Evolutionary conservation across 2,113 vertebrate species (phyloP).

Genomic region (Thalassoma bifasciatum): DNA sequence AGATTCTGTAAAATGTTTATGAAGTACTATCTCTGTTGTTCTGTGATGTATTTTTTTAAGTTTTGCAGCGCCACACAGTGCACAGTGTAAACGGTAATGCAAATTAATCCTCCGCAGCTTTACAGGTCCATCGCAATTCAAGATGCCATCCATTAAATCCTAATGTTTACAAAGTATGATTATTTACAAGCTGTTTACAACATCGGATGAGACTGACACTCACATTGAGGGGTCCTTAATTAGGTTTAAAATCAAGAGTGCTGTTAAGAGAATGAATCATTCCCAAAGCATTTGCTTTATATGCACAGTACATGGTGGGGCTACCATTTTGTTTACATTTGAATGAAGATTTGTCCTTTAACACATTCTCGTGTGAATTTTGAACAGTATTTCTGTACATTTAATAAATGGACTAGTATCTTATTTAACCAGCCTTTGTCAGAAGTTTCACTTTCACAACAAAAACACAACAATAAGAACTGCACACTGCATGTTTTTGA

Average conservation of each 20-base stretch:
- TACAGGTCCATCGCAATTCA: constrained; percentile 46
- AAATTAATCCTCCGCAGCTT: constrained; percentile 48
- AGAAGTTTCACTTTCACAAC: constrained; percentile 40
- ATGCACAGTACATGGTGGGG: constrained; percentile 37
- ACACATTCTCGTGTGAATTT: constrained; percentile 76
- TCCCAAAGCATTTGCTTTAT: constrained; percentile 56
- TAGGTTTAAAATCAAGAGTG: constrained; percentile 57
- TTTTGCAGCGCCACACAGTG: constrained; percentile 54
- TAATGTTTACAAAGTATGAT: constrained; percentile 68
- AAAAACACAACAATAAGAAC: neutral
- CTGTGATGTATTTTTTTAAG: constrained; percentile 67
- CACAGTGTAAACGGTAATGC: constrained; percentile 51
- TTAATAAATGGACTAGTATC: constrained; percentile 82
- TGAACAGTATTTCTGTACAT: constrained; percentile 81
- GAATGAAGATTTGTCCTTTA: constrained; percentile 61
- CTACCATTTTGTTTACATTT: constrained; percentile 76
- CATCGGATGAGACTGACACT: constrained; percentile 43
- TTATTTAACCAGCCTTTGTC: constrained; percentile 71
- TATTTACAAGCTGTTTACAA: constrained; percentile 64
- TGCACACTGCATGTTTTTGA: neutral
- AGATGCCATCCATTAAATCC: constrained; percentile 45
- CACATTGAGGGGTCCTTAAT: constrained; percentile 61
- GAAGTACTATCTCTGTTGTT: constrained; percentile 74
- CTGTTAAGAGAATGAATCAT: constrained; percentile 50
- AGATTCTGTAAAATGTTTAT: constrained; percentile 74